A percentile compares a stretch with the other conserved stretches of the same genome.
phyloP scores from a whole-genome alignment of 64 coral and sea anemone species.

The Montipora cactus region DNA sequence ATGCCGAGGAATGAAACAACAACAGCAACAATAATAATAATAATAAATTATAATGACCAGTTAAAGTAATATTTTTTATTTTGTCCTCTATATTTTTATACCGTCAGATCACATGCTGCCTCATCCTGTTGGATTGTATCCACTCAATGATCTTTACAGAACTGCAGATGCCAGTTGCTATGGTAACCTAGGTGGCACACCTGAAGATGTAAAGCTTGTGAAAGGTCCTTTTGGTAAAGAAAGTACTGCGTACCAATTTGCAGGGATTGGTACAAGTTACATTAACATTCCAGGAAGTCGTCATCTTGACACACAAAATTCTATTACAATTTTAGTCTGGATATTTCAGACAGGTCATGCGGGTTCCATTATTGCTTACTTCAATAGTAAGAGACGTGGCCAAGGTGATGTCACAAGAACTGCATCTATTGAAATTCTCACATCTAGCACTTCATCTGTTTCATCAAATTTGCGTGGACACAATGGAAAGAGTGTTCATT shows the following conservation, averaged over 20 bases:
- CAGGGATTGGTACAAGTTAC: constrained; percentile 46
- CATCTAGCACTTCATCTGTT: background rate
- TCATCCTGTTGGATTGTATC: constrained; percentile 65
- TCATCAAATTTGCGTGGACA: background rate
- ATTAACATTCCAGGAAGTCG: constrained; percentile 47
- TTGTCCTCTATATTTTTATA: background rate
- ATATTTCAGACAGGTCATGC: constrained; percentile 54
- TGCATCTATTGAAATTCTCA: constrained; percentile 1
- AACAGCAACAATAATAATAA: no score
- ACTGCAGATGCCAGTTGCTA: constrained; percentile 75
- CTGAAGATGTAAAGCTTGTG: constrained; percentile 26
- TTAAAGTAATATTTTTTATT: no score
- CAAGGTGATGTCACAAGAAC: background rate
- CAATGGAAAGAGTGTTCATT: background rate
- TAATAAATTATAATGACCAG: no score
- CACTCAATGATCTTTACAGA: constrained; percentile 28
- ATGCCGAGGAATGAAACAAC: no score
- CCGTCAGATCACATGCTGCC: background rate
- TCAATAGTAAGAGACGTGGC: background rate
- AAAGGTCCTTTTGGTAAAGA: constrained; percentile 14
- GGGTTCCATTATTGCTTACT: constrained; percentile 43
- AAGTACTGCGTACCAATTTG: constrained; percentile 56
- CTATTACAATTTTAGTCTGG: constrained; percentile 67
- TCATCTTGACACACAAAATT: constrained; percentile 20
- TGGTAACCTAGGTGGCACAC: constrained; percentile 32